phyloP scores from a whole-genome alignment of 2,888 invertebrate species.

The Agriopis aurantiaria region DNA sequence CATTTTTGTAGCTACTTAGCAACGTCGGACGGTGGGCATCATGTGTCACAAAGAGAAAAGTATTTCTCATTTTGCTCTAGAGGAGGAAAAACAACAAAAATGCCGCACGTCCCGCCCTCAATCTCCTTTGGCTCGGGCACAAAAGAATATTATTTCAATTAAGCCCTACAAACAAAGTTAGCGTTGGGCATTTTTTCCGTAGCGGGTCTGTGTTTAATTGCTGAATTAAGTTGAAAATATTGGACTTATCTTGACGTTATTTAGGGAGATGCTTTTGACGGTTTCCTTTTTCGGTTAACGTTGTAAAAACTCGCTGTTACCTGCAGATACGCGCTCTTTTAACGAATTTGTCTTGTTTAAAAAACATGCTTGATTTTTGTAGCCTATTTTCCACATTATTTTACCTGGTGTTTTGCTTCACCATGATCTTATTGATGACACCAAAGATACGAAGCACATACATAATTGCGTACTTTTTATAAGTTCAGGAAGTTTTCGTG shows the following conservation, averaged over 20 bases:
- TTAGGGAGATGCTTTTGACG: constrained; percentile 44
- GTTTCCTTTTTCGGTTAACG: constrained; percentile 36
- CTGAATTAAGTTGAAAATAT: constrained; percentile 51
- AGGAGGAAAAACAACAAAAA: constrained; percentile 73
- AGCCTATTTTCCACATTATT: neutral
- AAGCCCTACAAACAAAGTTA: constrained; percentile 63
- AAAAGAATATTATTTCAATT: constrained; percentile 82
- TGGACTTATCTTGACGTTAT: constrained; percentile 47
- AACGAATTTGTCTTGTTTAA: constrained; percentile 10
- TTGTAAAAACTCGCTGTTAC: constrained; percentile 33
- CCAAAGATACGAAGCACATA: no score
- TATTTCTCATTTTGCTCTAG: constrained; percentile 76
- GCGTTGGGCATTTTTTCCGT: constrained; percentile 55
- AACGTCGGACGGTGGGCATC: constrained; percentile 64
- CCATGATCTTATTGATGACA: no score
- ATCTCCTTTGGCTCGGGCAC: constrained; percentile 74
- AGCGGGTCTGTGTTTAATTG: constrained; percentile 59
- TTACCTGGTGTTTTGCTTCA: no score
- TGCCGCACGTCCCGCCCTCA: constrained; percentile 69
- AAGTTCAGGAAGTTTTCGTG: no score
- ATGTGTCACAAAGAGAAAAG: constrained; percentile 79
- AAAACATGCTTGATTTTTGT: neutral
- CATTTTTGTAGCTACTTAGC: constrained; percentile 60
- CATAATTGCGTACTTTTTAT: no score
- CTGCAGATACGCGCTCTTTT: constrained; percentile 20